phyloP scores from a whole-genome alignment of 2,888 invertebrate genomes.

The Campoletis raptor region DNA sequence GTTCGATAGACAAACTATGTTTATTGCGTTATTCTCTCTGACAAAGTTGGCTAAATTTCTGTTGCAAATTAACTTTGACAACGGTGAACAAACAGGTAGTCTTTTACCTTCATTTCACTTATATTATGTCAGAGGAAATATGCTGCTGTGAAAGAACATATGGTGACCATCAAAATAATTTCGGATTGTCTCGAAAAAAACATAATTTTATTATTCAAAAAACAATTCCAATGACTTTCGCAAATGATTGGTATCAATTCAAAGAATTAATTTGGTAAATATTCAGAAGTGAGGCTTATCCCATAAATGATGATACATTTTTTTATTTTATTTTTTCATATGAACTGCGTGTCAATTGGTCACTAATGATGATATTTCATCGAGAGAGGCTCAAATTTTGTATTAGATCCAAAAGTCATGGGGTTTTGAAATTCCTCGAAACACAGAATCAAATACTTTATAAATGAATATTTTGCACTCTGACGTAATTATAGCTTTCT shows the following conservation, averaged over 20 bases:
- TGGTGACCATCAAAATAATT: background rate
- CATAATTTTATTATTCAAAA: background rate
- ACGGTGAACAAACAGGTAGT: background rate
- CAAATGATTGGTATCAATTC: background rate
- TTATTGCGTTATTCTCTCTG: constrained; percentile 25
- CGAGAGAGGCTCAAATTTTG: too few species aligned
- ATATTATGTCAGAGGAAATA: background rate
- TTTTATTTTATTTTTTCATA: too few species aligned
- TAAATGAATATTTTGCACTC: too few species aligned
- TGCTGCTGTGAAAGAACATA: background rate
- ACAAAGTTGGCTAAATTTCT: constrained; percentile 49
- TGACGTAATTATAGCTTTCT: too few species aligned
- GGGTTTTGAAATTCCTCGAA: too few species aligned
- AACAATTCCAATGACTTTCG: background rate
- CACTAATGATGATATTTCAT: too few species aligned
- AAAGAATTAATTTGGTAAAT: background rate
- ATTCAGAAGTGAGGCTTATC: too few species aligned
- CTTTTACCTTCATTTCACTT: constrained; percentile 27
- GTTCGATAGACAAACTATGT: constrained; percentile 24
- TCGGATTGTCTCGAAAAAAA: background rate
- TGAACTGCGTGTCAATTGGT: too few species aligned
- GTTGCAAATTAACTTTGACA: constrained; percentile 41
- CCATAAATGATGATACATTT: too few species aligned
- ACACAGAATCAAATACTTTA: too few species aligned
- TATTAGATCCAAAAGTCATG: too few species aligned